Percentiles rank a stretch among this genome's conserved stretches.
phyloP scores from a whole-genome alignment of 2,797 vertebrate species.

The Zalophus californianus region DNA sequence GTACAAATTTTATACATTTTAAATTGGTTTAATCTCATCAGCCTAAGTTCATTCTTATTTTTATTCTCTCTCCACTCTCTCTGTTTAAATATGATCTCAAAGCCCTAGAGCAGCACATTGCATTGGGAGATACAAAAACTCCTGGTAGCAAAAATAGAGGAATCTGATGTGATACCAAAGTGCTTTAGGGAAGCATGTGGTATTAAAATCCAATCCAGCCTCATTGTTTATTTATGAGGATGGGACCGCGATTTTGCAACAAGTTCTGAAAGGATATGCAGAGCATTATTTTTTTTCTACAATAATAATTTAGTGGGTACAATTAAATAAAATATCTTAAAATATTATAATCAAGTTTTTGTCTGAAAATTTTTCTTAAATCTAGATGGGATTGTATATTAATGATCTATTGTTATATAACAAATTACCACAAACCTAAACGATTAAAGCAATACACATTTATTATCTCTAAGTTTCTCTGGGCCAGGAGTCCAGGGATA shows the following conservation, averaged over 20 bases:
- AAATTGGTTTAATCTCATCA: slow-evolving; percentile 43
- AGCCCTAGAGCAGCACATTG: slow-evolving; percentile 50
- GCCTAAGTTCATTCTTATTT: slow-evolving; percentile 47
- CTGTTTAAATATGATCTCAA: slow-evolving; percentile 58
- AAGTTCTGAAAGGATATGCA: background rate
- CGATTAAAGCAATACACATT: background rate
- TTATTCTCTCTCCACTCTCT: slow-evolving; percentile 21
- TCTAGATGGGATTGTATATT: background rate
- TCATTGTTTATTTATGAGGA: slow-evolving; percentile 64
- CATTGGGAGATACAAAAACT: slow-evolving; percentile 67
- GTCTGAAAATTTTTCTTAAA: background rate
- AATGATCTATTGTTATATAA: background rate
- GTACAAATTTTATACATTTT: background rate
- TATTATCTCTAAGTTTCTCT: background rate
- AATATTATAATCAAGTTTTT: background rate
- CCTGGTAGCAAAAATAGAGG: slow-evolving; percentile 55
- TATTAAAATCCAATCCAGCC: slow-evolving; percentile 54
- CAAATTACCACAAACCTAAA: background rate
- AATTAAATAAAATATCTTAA: slow-evolving; percentile 57
- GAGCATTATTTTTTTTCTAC: slow-evolving; percentile 14
- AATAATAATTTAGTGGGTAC: slow-evolving; percentile 2
- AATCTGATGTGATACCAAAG: slow-evolving; percentile 71
- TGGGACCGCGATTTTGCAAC: background rate
- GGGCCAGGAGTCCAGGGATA: background rate
- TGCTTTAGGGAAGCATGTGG: slow-evolving; percentile 51